Conservation (phyloP, 2,888 invertebrate genomes). For the Drosophila mimica region DNA sequence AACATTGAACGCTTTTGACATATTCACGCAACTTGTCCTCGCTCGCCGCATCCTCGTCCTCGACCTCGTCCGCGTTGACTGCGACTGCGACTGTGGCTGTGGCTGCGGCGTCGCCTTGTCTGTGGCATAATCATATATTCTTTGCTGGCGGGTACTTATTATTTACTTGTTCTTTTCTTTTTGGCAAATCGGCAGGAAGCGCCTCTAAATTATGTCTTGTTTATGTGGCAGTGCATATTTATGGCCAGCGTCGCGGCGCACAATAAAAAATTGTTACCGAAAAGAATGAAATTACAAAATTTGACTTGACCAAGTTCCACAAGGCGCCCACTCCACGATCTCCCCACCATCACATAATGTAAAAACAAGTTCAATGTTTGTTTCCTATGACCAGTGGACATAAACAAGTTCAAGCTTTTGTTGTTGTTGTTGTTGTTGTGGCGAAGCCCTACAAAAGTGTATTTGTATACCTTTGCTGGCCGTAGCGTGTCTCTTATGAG, state of each 20-base stretch:
- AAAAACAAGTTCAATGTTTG: constrained; percentile 80
- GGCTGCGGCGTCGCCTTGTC: constrained; percentile 73
- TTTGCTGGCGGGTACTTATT: constrained; percentile 70
- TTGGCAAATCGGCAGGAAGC: constrained; percentile 81
- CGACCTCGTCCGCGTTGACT: constrained; percentile 31
- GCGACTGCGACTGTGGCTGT: constrained; percentile 30
- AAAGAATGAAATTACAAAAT: constrained; percentile 70
- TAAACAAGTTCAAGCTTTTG: constrained; percentile 67
- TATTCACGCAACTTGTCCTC: constrained; percentile 71
- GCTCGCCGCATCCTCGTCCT: constrained; percentile 31
- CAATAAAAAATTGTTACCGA: constrained; percentile 70
- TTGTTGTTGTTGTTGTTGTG: constrained; percentile 26
- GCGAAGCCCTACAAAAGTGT: constrained; percentile 73
- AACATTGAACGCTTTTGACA: constrained; percentile 80
- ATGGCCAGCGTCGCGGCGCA: constrained; percentile 63
- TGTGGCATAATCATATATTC: constrained; percentile 80
- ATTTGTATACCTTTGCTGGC: constrained; percentile 65
- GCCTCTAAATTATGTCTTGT: constrained; percentile 79
- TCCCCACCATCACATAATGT: constrained; percentile 14
- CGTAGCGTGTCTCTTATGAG: constrained; percentile 53
- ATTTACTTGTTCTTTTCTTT: constrained; percentile 68
- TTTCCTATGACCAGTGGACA: constrained; percentile 61
- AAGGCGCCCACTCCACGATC: constrained; percentile 27
- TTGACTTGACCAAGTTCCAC: constrained; percentile 70
- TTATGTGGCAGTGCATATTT: constrained; percentile 80